Evolutionary conservation across 92 coral and sea anemone species (phyloP), one percentile per base, ranked within the genome.

Genomic region (Heliopora coerulea): DNA sequence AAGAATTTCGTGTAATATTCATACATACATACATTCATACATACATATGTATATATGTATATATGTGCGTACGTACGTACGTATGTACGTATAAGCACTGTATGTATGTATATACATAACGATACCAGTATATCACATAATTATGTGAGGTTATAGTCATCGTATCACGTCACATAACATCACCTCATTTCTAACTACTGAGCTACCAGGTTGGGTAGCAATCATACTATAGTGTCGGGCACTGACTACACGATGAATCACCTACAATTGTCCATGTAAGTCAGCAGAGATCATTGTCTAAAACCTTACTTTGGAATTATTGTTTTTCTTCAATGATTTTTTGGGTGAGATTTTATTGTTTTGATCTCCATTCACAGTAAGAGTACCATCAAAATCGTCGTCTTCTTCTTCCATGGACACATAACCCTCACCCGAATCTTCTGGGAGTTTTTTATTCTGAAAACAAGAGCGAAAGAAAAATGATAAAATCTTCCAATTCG

Each of bases 331-430:
- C 41, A 70, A 17, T 15, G 77, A 70, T 37, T 35, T 52, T 79
- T 88, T 65, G 81, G 82, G 61, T 78, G 89, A 67, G 79, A 89
- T 49, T 86, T 79, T 54, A 86, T 88, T 0, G 82, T 57, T 77
- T 84, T 95, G 60, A 52, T 67, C 49, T 86, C 92, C 89, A 78
- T 87, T 95, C 34, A 80, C 54, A 0, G 68, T 85, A 8, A 73
- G 27, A 15, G 17, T 68, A 24, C 89, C 99, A 1, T 90, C 96
- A 54, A 85, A 73, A 3, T 90, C 98, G 3, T 70, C 77, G 4
- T 37, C 42, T 15, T 90, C 99, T 5, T 90, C 97, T 15, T 95
- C 99, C 12, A 88, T 93, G 34, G 97, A 90, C 26, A 95, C 99
- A 70, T 95, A 91, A 23, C 97, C 99, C 19, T 87, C 82, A 54